Evolutionary conservation across 2,113 vertebrate genomes (phyloP).

Genomic region (Arothron firmamentum): DNA sequence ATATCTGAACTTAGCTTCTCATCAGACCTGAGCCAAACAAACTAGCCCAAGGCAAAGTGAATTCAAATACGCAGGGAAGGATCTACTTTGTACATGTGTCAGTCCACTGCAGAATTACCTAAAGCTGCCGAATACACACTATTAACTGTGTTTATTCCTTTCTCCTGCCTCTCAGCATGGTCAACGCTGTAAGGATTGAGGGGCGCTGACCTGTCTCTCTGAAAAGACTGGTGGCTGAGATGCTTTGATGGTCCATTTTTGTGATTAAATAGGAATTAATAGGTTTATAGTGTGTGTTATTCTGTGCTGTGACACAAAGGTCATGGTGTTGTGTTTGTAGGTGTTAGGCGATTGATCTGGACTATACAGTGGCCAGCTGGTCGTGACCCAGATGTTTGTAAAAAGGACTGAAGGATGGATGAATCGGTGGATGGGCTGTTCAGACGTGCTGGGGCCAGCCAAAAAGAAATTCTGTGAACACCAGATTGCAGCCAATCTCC

Average conservation of each 20-base stretch:
- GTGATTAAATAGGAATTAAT: constrained; percentile 30
- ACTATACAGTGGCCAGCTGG: constrained; percentile 89
- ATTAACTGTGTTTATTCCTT: constrained; percentile 25
- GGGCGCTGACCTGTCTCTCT: constrained; percentile 27
- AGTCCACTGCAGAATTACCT: constrained; percentile 32
- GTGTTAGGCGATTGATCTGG: constrained; percentile 87
- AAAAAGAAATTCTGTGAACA: constrained; percentile 31
- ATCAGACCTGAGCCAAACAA: constrained; percentile 50
- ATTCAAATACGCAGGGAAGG: constrained; percentile 16
- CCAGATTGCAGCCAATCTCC: constrained; percentile 40
- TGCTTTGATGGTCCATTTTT: constrained; percentile 35
- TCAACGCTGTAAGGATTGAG: constrained; percentile 34
- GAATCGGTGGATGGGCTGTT: constrained; percentile 68
- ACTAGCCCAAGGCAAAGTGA: constrained; percentile 45
- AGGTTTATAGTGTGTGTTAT: constrained; percentile 26
- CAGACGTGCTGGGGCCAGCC: constrained; percentile 62
- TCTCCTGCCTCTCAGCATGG: constrained; percentile 32
- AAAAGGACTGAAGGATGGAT: constrained; percentile 81
- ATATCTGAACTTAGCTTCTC: constrained; percentile 82
- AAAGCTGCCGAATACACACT: constrained; percentile 31
- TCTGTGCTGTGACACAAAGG: constrained; percentile 16
- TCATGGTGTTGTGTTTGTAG: constrained; percentile 61
- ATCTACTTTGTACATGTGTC: constrained; percentile 46
- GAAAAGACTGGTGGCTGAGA: constrained; percentile 13
- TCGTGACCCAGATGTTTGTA: constrained; percentile 85